Conservation (phyloP, 64 coral and sea anemone genomes). For the Astreopora myriophthalma region DNA sequence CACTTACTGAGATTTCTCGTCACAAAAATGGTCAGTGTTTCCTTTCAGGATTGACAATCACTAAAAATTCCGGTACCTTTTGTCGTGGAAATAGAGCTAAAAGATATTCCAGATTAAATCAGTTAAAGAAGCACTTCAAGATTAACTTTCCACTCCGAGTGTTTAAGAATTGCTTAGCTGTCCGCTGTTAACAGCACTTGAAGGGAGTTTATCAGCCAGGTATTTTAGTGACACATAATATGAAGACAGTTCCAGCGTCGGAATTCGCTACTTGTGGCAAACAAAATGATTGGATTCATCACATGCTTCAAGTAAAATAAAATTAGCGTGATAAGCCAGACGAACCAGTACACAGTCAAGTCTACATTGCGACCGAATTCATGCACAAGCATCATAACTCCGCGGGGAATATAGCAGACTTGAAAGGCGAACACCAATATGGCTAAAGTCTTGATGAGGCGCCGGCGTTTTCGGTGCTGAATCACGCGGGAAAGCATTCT, state of each 20-base stretch:
- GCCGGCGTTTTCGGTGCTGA: conserved; percentile 29
- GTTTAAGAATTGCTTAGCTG: too few species aligned
- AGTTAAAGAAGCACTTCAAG: too few species aligned
- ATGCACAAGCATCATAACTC: conserved; percentile 63
- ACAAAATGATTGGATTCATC: conserved; percentile 85
- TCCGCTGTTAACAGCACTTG: not conserved
- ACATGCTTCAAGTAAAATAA: conserved; percentile 89
- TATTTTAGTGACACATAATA: not conserved
- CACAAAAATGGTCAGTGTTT: too few species aligned
- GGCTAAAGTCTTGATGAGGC: conserved; percentile 79
- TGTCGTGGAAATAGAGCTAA: too few species aligned
- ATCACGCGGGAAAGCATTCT: conserved; percentile 12
- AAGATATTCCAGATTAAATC: too few species aligned
- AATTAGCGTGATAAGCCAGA: conserved; percentile 53
- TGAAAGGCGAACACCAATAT: conserved; percentile 78
- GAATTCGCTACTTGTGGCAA: conserved; percentile 84
- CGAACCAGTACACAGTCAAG: conserved; percentile 13
- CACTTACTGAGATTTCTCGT: too few species aligned
- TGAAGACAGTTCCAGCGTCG: conserved; percentile 27
- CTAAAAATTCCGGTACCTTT: too few species aligned
- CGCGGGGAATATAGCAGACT: conserved; percentile 83
- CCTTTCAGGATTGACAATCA: too few species aligned
- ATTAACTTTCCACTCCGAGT: too few species aligned
- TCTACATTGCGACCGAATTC: conserved; percentile 46
- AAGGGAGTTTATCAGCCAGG: not conserved